phyloP scores from a whole-genome alignment of 2,113 vertebrate genomes.

The Myotis yumanensis region DNA sequence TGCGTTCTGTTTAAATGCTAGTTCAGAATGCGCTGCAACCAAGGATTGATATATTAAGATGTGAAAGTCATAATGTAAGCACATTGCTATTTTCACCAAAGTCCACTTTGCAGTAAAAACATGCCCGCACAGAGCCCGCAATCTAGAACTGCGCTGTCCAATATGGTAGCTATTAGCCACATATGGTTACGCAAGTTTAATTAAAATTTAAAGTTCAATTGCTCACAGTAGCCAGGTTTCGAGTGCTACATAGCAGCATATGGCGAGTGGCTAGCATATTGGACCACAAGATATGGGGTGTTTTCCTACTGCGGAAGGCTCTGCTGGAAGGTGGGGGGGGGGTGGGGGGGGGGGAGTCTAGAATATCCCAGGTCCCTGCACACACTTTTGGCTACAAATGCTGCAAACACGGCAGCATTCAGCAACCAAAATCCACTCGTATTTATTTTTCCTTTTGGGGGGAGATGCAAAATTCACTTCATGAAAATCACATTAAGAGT shows the following conservation, averaged over 20 bases:
- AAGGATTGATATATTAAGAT: background rate
- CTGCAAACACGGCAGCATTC: background rate
- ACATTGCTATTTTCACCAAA: background rate
- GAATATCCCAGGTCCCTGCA: background rate
- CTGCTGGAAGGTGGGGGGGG: background rate
- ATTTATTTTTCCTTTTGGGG: too few relatives aligned
- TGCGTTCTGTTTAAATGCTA: background rate
- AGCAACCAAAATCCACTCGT: background rate
- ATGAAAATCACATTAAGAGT: background rate
- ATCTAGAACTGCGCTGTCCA: background rate
- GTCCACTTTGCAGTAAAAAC: background rate
- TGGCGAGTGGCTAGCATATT: background rate
- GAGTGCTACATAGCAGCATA: background rate
- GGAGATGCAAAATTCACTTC: too few relatives aligned
- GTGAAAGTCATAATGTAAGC: background rate
- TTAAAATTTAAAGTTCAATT: background rate
- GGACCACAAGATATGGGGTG: accelerated
- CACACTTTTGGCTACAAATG: background rate
- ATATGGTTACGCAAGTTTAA: background rate
- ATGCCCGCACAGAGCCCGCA: background rate
- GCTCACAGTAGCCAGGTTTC: background rate
- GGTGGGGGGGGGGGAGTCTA: background rate
- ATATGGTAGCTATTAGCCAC: background rate
- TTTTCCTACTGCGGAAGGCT: background rate
- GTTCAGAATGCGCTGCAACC: background rate